A percentile compares a stretch with the other conserved stretches of the same genome.
Conservation (phyloP, 1,140 invertebrate genomes). For the Brachionus plicatilis region DNA sequence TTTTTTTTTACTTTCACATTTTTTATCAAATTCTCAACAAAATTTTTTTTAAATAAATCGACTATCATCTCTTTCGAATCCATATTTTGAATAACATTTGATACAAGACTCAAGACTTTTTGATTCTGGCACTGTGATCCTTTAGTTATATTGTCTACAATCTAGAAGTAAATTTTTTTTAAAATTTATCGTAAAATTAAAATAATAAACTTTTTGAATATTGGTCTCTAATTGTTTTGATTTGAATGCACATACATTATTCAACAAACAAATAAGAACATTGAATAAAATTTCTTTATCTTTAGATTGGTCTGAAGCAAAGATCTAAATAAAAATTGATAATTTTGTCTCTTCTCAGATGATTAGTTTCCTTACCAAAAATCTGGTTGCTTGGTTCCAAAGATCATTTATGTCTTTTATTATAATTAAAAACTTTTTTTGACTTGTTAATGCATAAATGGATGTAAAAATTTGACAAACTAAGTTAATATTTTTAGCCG, state of each 20-base stretch:
- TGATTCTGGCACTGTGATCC: neutral
- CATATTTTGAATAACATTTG: conserved; percentile 1
- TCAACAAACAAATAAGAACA: neutral
- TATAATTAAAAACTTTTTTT: neutral
- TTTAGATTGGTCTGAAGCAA: neutral
- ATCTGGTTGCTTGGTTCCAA: neutral
- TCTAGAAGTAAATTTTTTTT: neutral
- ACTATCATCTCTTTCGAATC: neutral
- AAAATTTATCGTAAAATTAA: neutral
- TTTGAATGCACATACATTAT: neutral
- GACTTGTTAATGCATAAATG: neutral
- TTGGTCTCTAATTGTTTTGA: neutral
- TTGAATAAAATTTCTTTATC: neutral
- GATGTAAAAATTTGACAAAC: neutral
- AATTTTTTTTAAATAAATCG: neutral
- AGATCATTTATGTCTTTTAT: neutral
- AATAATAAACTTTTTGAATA: conserved; percentile 7
- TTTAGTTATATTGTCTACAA: neutral
- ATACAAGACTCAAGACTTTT: neutral
- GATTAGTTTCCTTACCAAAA: neutral
- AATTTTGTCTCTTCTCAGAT: neutral
- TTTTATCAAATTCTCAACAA: neutral
- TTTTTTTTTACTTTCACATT: neutral
- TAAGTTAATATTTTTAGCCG: neutral
- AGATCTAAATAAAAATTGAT: neutral